Base-by-base conservation (phyloP, 2,888 invertebrate species). In the Diaphora mendica region DNA sequence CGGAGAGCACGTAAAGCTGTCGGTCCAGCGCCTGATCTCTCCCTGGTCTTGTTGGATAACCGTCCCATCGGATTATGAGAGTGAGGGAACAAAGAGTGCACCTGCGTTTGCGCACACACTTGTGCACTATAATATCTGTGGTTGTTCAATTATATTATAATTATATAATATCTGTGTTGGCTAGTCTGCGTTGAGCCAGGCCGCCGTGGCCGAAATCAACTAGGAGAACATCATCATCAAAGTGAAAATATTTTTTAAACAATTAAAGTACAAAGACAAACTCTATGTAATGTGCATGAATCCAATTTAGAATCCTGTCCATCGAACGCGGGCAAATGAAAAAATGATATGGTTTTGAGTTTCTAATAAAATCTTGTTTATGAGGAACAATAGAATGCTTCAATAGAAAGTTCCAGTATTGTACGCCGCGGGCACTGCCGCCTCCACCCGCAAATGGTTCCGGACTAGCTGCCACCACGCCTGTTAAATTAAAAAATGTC, bases 341-440 rank as follows among this genome's bases (percentile, higher is more conserved):
- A 84, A 81, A 75, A 69, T 78, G 82, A 79, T 81, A 85, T 83
- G 81, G 79, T 82, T 85, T 82, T 86, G 82, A 84, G 83, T 89
- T 88, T 90, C 86, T 89, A 91, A 90, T 92, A 92, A 90, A 92
- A 91, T 88, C 83, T 87, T 88, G 88, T 91, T 91, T 87, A 87
- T 88, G 86, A 86, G 81, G 86, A 88, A 93, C 92, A 91, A 91
- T 90, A 86, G 88, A 85, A 85, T 81, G 82, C 82, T 76, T 73
- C 92, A 91, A 91, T 90, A 86, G 88, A 85, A 86, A 82, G 82
- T 81, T 75, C 77, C 81, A 78, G 85, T 85, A 88, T 88, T 87
- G 87, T 85, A 77, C 77, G 88, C 89, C 86, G 75, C 66, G 55
- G 79, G 87, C 86, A 73, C 78, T 81, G 83, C 81, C 84, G 86